Conservation (phyloP, 2,797 vertebrate genomes). For the Parauchenoglanis ngamensis region DNA sequence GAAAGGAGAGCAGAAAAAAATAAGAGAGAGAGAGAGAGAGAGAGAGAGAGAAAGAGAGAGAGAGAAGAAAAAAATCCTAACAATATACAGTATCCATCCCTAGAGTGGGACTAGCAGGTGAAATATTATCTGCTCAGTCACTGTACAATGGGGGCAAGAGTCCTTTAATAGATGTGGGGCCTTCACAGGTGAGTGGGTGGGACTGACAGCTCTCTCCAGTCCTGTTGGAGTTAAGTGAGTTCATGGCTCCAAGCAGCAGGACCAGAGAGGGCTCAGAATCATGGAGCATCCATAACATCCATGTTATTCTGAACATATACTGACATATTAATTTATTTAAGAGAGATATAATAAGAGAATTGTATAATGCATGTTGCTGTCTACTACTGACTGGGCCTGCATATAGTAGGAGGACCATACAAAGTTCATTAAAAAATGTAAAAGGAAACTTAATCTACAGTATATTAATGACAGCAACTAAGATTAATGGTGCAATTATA, state of each 20-base stretch:
- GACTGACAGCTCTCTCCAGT: slow-evolving; percentile 47
- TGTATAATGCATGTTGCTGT: neutral
- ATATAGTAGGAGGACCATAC: neutral
- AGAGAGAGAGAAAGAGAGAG: slow-evolving; percentile 28
- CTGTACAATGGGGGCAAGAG: slow-evolving; percentile 75
- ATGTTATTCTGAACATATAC: neutral
- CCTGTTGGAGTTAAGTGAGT: slow-evolving; percentile 55
- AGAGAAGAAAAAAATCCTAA: slow-evolving; percentile 68
- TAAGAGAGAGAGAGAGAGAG: slow-evolving; percentile 27
- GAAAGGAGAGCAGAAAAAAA: slow-evolving; percentile 79
- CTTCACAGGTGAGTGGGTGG: slow-evolving; percentile 57
- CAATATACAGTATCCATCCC: slow-evolving; percentile 83
- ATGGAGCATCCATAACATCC: slow-evolving; percentile 4
- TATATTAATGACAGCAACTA: neutral
- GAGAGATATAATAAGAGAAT: neutral
- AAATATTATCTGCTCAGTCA: slow-evolving; percentile 77
- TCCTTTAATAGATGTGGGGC: slow-evolving; percentile 57
- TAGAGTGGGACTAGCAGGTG: slow-evolving; percentile 77
- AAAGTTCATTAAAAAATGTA: neutral
- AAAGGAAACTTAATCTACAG: neutral
- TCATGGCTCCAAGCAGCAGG: slow-evolving; percentile 45
- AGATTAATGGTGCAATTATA: neutral
- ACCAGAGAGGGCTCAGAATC: slow-evolving; percentile 26
- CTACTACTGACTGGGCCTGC: neutral
- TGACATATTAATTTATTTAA: neutral